Evolutionary conservation across 2,113 vertebrate species (phyloP).

Genomic region (Actenoides lindsayi): DNA sequence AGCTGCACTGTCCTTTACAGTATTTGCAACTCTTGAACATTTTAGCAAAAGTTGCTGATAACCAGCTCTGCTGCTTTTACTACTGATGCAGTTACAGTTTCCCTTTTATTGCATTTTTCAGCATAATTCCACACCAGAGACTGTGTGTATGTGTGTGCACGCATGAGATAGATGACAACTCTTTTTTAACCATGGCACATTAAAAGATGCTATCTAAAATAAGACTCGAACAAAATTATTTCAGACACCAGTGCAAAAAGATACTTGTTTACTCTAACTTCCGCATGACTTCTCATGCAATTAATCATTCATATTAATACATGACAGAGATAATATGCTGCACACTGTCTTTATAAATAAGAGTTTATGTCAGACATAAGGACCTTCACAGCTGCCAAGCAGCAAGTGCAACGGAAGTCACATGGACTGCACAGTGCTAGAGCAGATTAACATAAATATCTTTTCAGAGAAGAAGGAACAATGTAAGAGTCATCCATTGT

Average conservation of each 20-base stretch:
- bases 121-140: not conserved
- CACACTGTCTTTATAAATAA: not conserved
- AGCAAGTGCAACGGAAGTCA: not conserved
- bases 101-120: not conserved
- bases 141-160: too few species aligned
- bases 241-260: not conserved
- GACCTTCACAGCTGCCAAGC: not conserved
- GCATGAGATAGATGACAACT: not conserved
- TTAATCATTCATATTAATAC: not conserved
- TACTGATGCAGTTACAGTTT: not conserved
- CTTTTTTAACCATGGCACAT: not conserved
- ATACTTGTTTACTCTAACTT: not conserved
- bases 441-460: not conserved
- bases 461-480: not conserved
- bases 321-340: not conserved
- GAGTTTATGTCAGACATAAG: not conserved
- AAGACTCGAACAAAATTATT: not conserved
- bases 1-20: not conserved
- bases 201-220: not conserved
- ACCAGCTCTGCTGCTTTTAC: not conserved
- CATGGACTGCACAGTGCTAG: not conserved
- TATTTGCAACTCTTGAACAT: not conserved
- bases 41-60: not conserved
- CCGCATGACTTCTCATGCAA: not conserved
- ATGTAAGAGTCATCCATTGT: not conserved